phyloP scores from a whole-genome alignment of 2,113 vertebrate species.

The Gracilinanus agilis region DNA sequence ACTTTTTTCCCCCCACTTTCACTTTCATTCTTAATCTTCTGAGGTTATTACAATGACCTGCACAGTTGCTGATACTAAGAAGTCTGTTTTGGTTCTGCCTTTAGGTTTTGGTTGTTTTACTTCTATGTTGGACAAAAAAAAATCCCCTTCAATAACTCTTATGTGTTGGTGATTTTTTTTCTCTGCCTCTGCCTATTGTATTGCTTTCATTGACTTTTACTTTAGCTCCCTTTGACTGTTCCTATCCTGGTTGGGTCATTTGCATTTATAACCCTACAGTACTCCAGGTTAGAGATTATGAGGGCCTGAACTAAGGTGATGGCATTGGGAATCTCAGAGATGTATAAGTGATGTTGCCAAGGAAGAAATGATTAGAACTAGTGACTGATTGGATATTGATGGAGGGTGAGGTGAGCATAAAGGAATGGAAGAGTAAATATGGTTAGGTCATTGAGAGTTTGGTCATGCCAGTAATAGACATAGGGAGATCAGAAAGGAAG shows the following conservation, averaged over 20 bases:
- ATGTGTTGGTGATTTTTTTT: not conserved
- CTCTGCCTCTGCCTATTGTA: not conserved
- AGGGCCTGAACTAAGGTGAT: not conserved
- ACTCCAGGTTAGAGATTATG: not conserved
- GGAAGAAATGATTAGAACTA: not conserved
- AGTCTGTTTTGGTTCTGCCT: not conserved
- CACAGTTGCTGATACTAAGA: constrained; percentile 12
- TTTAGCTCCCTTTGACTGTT: not conserved
- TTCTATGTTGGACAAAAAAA: constrained; percentile 11
- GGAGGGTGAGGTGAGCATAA: no score
- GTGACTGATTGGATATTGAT: not conserved
- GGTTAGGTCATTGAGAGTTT: not conserved
- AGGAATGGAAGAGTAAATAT: not conserved
- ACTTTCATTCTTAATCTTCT: constrained; percentile 50
- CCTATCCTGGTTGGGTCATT: not conserved
- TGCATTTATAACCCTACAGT: not conserved
- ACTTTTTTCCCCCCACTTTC: constrained; percentile 27
- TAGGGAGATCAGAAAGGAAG: no score
- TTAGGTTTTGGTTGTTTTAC: not conserved
- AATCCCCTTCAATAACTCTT: not conserved
- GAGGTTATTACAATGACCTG: constrained; percentile 33
- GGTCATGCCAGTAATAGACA: not conserved
- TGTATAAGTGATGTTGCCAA: not conserved
- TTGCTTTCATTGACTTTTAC: not conserved
- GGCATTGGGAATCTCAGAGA: not conserved